These are phyloP conservation scores for Tetraneura akinire DNA, from an alignment of 1,140 invertebrate species.

Conservation along the genomic window DNA sequence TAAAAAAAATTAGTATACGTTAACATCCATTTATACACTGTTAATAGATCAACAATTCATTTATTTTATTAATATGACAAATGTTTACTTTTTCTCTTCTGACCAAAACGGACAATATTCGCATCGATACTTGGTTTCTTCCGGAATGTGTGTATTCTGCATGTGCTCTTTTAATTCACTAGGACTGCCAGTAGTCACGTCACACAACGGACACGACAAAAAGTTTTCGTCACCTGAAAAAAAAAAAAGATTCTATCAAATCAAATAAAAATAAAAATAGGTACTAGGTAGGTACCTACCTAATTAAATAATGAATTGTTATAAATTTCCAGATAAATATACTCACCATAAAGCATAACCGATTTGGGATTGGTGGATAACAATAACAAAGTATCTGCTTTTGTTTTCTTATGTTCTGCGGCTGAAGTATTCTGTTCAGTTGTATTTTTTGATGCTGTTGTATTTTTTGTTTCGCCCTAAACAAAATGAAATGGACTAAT, in stretches of 20 bases:
- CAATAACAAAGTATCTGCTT: background rate
- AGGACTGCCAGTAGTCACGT: background rate
- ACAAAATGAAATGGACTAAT: background rate
- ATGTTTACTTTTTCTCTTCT: constrained; percentile 36
- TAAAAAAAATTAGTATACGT: background rate
- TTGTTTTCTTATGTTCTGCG: background rate
- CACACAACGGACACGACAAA: constrained; percentile 37
- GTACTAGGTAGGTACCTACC: no score
- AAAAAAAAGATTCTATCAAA: no score
- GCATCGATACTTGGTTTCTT: constrained; percentile 37
- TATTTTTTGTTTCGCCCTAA: background rate
- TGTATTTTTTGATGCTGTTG: background rate
- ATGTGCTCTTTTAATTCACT: constrained; percentile 22
- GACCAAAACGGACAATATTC: constrained; percentile 46
- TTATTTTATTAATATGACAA: background rate
- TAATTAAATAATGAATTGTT: no score
- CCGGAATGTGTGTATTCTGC: background rate
- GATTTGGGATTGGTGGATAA: constrained; percentile 12
- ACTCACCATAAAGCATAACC: constrained; percentile 25
- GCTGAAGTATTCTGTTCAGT: background rate
- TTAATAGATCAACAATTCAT: background rate
- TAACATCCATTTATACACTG: no score
- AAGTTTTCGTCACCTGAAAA: constrained; percentile 14
- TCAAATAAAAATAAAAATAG: no score
- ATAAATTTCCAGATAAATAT: no score